These are phyloP conservation scores for Liposcelis brunnea DNA, from an alignment of 2,888 invertebrate species.

Conservation along the genomic window DNA sequence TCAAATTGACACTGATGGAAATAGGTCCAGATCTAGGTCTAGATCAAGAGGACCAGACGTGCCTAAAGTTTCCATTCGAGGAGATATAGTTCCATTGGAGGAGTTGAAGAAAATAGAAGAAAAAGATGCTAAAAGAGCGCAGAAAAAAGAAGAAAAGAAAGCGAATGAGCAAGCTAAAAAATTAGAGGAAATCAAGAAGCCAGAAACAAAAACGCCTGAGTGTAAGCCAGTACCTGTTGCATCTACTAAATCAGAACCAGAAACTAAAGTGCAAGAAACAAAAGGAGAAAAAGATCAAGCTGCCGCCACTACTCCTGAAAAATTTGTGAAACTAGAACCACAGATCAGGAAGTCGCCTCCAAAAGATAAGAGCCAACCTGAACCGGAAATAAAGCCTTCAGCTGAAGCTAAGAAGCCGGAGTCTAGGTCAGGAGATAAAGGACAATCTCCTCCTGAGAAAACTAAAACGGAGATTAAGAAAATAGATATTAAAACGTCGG, in stretches of 20 bases:
- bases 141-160: slow-evolving; percentile 19
- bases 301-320: too few relatives aligned
- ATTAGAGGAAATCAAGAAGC: not conserved
- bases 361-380: slow-evolving; percentile 14
- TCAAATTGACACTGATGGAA: slow-evolving; percentile 20
- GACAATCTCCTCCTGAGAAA: slow-evolving; percentile 15
- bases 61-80: slow-evolving; percentile 2
- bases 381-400: slow-evolving; percentile 11
- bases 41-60: slow-evolving; percentile 9
- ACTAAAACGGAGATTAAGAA: slow-evolving; percentile 17
- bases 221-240: slow-evolving; percentile 8
- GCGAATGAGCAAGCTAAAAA: slow-evolving; percentile 19
- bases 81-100: slow-evolving; percentile 6
- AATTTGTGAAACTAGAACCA: too few relatives aligned
- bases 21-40: slow-evolving; percentile 16
- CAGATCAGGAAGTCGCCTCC: slow-evolving; percentile 4
- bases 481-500: slow-evolving; percentile 14
- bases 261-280: slow-evolving; percentile 1
- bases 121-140: slow-evolving; percentile 12
- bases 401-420: not conserved
- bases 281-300: not conserved
- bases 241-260: slow-evolving; percentile 7
- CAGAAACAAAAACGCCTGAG: not conserved
- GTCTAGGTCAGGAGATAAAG: slow-evolving; percentile 5
- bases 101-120: slow-evolving; percentile 14